Evolutionary conservation across 2,113 vertebrate species (phyloP), one percentile per base, ranked within the genome.

Genomic region (Muscicapa adusta): DNA sequence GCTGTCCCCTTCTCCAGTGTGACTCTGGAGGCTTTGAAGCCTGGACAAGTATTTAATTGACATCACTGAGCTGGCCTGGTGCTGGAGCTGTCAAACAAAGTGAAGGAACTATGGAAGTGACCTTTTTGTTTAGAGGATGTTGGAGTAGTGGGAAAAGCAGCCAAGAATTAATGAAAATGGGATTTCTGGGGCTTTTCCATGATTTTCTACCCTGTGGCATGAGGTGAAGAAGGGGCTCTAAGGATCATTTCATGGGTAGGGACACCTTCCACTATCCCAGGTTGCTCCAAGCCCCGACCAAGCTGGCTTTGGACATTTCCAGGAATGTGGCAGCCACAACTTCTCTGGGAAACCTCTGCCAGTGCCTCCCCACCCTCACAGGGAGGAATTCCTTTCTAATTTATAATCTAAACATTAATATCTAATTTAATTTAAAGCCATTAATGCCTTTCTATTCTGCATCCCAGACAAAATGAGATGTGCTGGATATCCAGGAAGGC

Each of bases 21-120:
- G 53, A 63, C 47, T 10, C 43, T 10, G 54, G 18, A 33, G 78
- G 22, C 89, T 91, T 84, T 92, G 88, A 88, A 94, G 60, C 13
- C 73, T n/a, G 45, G 68, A n/a, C 75, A 86, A 94, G 18, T 4
- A 18, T 77, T 93, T 53, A 58, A 71, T 20, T 94, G 95, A 67
- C 95, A 95, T 86, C 60, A 33, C 18, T 5, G 43, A 86, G 71
- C 29, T 94, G 93, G 88, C 90, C 78, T 5, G 1, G 50, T 70
- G 71, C 66, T 0, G 19, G 89, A 53, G 67, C 76, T 71, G 67
- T 62, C 72, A 62, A 33, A 67, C 82, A 19, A 71, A 93, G 40
- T 4, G 63, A 40, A 77, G 91, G 56, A 91, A 71, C 86, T 45
- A 34, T 57, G 74, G 61, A 61, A 92, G 57, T 71, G 76, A 88